Evolutionary conservation across 1,140 invertebrate genomes (phyloP).

Genomic region (Lanistes nyassanus): DNA sequence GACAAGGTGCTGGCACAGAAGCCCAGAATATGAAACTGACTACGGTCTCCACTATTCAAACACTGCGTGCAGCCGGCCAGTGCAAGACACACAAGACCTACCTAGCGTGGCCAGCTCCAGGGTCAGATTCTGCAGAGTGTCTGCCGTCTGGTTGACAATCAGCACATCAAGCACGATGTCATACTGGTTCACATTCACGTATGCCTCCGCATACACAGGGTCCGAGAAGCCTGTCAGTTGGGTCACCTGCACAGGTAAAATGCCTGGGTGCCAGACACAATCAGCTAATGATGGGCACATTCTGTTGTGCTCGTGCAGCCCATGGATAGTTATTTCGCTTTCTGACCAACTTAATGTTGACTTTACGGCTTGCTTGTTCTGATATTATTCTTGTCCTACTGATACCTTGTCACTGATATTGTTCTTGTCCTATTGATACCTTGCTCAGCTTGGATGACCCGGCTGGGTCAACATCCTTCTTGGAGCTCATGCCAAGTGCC

Average conservation of each 20-base stretch:
- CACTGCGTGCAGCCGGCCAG: too few relatives aligned
- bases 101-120: conserved; percentile 95
- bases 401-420: too few relatives aligned
- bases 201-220: conserved; percentile 98
- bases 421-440: too few relatives aligned
- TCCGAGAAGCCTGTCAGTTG: conserved; percentile 99
- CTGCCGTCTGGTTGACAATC: conserved; percentile 95
- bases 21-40: too few relatives aligned
- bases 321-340: too few relatives aligned
- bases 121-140: conserved; percentile 98
- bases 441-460: conserved; percentile 76
- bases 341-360: too few relatives aligned
- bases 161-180: conserved; percentile 69
- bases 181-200: conserved; percentile 99
- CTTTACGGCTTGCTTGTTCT: too few relatives aligned
- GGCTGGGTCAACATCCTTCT: conserved; percentile 72
- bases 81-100: conserved; percentile 34
- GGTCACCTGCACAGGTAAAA: conserved; percentile 76
- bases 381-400: too few relatives aligned
- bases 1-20: too few relatives aligned
- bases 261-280: neutral
- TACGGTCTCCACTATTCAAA: too few relatives aligned
- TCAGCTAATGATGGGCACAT: too few relatives aligned
- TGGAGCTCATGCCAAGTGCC: conserved; percentile 79
- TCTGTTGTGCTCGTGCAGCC: too few relatives aligned